Base-by-base conservation (phyloP, 2,113 vertebrate species). In the Rostratula benghalensis region DNA sequence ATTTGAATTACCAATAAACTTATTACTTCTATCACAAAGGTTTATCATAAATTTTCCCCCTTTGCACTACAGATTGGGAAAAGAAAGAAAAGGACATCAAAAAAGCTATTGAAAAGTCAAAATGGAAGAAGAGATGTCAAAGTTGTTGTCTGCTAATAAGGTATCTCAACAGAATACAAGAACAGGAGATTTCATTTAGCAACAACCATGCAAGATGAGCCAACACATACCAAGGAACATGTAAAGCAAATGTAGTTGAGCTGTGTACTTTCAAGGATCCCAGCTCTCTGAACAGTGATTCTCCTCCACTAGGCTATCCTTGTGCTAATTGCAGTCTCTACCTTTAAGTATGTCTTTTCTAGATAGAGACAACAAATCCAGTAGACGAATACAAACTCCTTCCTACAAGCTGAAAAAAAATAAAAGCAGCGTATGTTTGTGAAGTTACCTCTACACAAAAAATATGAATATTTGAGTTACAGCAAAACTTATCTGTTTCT, bases 191-290 rank as follows among this genome's bases (percentile, higher is more conserved):
- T 8, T 8, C 45, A 2, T 16, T 73, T 69, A 39, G 50, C 1
- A 3, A 79, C 23, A 65, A 83, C 18, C 10, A 11, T 2, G 5
- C 0, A 0, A 71, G 35, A 48, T 37, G 14, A 63, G 54, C 12
- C 17, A 83, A 51, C 9, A 31, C 16, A 43, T 39, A 39, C 35
- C 48, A 87, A 85, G 28, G 18, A 59, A 83, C 10, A 10, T 2
- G 2, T 27, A 45, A 39, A 83, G 43, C 13, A 60, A 6, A 1
- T 4, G 3, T 35, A 30, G 23, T 3, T 79, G 12, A 61, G 4
- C 16, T 48, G 22, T 1, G 1, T 30, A n/a, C 13, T 65, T 80
- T 83, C 22, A 61, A 76, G 30, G 28, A 73, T 54, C 19, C 10
- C 33, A 79, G 23, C 18, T 43, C 43, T 48, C 60, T 22, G 21